Base-by-base conservation (phyloP, 2,888 invertebrate genomes). In the Chymomyza caudatula region DNA sequence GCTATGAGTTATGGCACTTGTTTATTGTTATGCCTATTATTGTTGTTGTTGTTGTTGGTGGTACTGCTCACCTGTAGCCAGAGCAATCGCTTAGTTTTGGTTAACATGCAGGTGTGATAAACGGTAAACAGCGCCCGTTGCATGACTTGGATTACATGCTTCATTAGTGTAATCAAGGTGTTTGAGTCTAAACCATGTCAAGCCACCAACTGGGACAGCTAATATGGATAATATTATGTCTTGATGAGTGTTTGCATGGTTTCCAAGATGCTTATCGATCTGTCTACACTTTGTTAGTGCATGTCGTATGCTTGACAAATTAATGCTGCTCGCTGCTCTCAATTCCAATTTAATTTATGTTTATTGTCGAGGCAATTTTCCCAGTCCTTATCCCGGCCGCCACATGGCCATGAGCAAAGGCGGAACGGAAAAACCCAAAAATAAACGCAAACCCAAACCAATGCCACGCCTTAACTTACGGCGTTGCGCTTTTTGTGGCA, bases 41-140 rank as follows among this genome's bases (percentile, higher is more conserved):
- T 47, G 47, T 19, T 47, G 43, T 1, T 2, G 2, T 43, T 43
- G 43, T 15, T 43, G 11, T 43, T 43, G 43, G 4, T 43, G 49
- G 1, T 49, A 1, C 4, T 17, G 51, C 19, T 20, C 51, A 47
- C 47, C 15, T 47, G 47, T 20, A 25, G 53, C 53, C 13, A n/a
- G n/a, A 44, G 54, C 59, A 63, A 65, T 60, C 60, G 56, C 44
- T 70, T 65, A 62, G 53, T 15, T 63, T 71, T 73, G 77, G 75
- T 85, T 80, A 85, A 68, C 83, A 69, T 65, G 68, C 54, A 59
- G 69, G 60, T 73, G 80, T 44, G 69, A 72, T 74, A 78, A 74
- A 67, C 69, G 66, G 57, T 29, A 23, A 65, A 54, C 53, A 23
- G 23, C 53, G n/a, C n/a, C 15, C 53, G 23, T 20, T 51, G 20